Base-by-base conservation (phyloP, 37 sponge, comb jelly and placozoan species). In the Ephydatia muelleri region DNA sequence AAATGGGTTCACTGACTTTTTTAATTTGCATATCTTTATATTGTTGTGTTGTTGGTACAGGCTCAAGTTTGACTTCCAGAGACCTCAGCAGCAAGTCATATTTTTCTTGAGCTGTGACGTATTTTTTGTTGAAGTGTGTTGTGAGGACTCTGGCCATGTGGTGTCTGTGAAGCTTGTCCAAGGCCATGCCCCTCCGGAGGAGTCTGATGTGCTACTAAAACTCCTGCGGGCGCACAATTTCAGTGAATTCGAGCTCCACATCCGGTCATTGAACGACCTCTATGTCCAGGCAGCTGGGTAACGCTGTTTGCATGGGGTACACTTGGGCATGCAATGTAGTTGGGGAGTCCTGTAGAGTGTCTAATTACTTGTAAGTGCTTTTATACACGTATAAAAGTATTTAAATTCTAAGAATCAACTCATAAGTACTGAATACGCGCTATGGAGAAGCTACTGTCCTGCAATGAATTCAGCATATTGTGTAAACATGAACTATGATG, bases 21-120 rank as follows among this genome's bases (percentile, higher is more conserved):
- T 57, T 21, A 19, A 57, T 57, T 13, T 14, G 16, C 57, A 19
- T 1, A 57, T 11, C 16, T 5, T 13, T 19, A 5, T 19, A 57
- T 14, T 13, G 16, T 57, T 57, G 19, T 57, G 16, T 57, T 13
- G 1, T 19, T 21, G 1, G 16, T 8, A 29, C 65, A 47, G 70
- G n/a, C 47, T 87, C n/a, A 69, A 75, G 33, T 67, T 87, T 81
- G 88, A 87, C 28, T 29, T 81, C 30, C 82, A 81, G 64, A 38
- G 65, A 22, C 49, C 40, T 11, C 76, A 81, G 64, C 26, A 71
- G 0, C 78, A 78, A 14, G 48, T 70, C 79, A 35, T 57, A 13
- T 21, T 74, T 38, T 87, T 87, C 57, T 70, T 87, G 82, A 38
- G 81, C 35, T 76, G 77, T 81, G 88, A 81, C 67, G 88, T 68